A percentile compares a stretch with the other conserved stretches of the same genome.
Evolutionary conservation across 2,888 invertebrate genomes (phyloP).

Genomic region (Theretra japonica): DNA sequence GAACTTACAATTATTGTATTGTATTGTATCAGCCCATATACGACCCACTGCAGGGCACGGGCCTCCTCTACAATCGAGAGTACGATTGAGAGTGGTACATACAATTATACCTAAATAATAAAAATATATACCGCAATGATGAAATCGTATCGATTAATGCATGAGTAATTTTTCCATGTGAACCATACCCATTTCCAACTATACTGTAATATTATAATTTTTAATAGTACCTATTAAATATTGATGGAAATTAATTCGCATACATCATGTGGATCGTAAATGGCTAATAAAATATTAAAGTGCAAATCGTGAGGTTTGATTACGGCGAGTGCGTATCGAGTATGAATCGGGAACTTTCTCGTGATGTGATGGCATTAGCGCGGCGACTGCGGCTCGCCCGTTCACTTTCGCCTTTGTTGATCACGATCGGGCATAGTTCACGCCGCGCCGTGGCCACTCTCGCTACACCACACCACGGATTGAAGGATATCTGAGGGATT

Average conservation of each 20-base stretch:
- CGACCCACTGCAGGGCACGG: too few relatives aligned
- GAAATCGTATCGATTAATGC: too few relatives aligned
- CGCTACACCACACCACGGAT: slow-evolving; percentile 47
- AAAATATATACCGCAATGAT: too few relatives aligned
- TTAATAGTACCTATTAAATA: neutral
- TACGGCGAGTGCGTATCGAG: slow-evolving; percentile 34
- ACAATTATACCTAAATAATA: too few relatives aligned
- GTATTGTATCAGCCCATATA: too few relatives aligned
- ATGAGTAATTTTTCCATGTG: too few relatives aligned
- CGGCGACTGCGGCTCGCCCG: slow-evolving; percentile 45
- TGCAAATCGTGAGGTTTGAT: slow-evolving; percentile 16
- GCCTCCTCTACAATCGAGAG: too few relatives aligned
- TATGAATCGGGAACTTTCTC: slow-evolving; percentile 51
- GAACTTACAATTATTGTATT: too few relatives aligned
- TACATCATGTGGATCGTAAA: neutral
- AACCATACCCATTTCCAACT: too few relatives aligned
- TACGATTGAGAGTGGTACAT: too few relatives aligned
- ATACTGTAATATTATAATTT: too few relatives aligned
- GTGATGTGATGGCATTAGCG: slow-evolving; percentile 52
- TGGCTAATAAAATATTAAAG: slow-evolving; percentile 7
- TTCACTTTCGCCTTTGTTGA: slow-evolving; percentile 62
- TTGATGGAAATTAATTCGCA: neutral
- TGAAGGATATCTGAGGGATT: neutral
- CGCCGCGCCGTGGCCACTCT: slow-evolving; percentile 47
- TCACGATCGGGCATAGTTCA: slow-evolving; percentile 65